A percentile compares a stretch with the other conserved stretches of the same genome.
These are phyloP conservation scores for Lagorchestes hirsutus DNA, from an alignment of 2,797 vertebrate species.

Conservation along the genomic window DNA sequence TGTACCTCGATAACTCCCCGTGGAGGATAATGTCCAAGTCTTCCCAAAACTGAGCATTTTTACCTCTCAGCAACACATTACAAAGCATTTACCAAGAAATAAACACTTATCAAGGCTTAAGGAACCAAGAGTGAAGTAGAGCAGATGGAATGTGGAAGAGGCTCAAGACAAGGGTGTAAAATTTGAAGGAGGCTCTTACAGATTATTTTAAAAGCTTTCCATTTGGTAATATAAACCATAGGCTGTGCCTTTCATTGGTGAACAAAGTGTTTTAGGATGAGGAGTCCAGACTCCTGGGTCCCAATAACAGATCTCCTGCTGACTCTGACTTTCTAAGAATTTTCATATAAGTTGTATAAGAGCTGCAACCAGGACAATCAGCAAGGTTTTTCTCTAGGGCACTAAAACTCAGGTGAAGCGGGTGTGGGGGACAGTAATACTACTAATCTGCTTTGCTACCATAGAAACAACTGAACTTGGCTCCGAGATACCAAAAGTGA, in stretches of 20 bases:
- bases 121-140: background rate
- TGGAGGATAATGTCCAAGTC: background rate
- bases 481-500: background rate
- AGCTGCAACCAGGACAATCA: background rate
- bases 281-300: background rate
- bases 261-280: background rate
- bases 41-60: background rate
- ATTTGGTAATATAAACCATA: background rate
- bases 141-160: background rate
- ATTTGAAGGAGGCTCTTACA: background rate
- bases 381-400: background rate
- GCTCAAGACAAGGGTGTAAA: background rate
- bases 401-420: background rate
- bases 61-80: background rate
- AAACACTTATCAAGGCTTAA: background rate
- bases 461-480: background rate
- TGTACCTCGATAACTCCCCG: background rate
- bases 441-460: background rate
- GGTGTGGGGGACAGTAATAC: too few relatives aligned
- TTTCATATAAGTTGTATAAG: background rate
- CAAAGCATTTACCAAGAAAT: background rate
- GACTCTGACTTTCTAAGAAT: background rate
- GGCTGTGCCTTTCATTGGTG: background rate
- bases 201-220: background rate
- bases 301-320: background rate